These are phyloP conservation scores for Lacerta agilis DNA, from an alignment of 2,797 vertebrate genomes.

Conservation along the genomic window DNA sequence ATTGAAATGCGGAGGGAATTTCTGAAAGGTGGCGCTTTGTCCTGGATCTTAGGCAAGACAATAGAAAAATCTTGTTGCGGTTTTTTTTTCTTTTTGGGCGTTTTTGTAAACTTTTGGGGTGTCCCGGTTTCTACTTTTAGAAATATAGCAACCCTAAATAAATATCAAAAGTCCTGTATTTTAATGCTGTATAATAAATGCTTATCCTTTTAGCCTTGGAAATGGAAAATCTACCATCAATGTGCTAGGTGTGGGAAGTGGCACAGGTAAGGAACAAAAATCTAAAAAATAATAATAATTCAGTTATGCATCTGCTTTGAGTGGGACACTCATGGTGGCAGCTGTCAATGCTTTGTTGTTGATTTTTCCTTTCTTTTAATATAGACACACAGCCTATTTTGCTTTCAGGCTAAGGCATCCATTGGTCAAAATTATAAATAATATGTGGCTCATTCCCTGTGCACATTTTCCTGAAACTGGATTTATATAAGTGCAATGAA, in stretches of 20 bases:
- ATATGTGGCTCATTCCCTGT: neutral
- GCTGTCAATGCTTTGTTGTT: neutral
- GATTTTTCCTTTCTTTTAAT: rapidly evolving
- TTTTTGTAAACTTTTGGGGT: too few relatives aligned
- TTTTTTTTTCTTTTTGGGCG: too few relatives aligned
- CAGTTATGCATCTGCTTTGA: neutral
- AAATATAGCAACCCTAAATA: too few relatives aligned
- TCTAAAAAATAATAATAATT: neutral
- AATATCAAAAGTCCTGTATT: neutral
- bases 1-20: too few relatives aligned
- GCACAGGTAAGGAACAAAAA: slow-evolving; percentile 63
- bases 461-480: neutral
- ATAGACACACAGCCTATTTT: neutral
- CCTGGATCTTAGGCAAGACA: too few relatives aligned
- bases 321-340: neutral
- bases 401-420: neutral
- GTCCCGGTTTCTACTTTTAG: too few relatives aligned
- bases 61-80: too few relatives aligned
- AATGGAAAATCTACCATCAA: slow-evolving; percentile 59
- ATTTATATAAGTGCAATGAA: neutral
- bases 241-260: slow-evolving; percentile 68
- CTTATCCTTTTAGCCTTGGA: slow-evolving; percentile 63
- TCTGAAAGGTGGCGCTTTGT: too few relatives aligned
- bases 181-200: neutral
- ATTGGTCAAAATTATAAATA: neutral